These are phyloP conservation scores for Hydrotaea diabolus DNA, from an alignment of 2,888 invertebrate genomes.

Conservation along the genomic window DNA sequence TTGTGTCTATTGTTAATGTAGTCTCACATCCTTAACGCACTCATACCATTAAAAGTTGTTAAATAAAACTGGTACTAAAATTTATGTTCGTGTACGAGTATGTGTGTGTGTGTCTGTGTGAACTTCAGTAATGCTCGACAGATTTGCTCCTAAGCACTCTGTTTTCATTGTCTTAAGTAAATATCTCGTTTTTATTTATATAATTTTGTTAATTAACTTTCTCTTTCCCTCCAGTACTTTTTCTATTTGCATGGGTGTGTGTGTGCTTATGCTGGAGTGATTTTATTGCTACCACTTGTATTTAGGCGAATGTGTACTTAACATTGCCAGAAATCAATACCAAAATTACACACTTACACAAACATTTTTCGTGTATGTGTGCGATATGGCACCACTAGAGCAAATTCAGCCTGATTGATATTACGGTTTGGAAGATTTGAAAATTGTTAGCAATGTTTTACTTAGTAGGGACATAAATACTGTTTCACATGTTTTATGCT, in stretches of 20 bases:
- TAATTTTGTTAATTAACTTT: slow-evolving; percentile 43
- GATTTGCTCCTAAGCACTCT: slow-evolving; percentile 8
- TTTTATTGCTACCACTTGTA: slow-evolving; percentile 17
- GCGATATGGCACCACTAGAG: neutral
- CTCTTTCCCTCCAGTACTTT: neutral
- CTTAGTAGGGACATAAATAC: too few species aligned
- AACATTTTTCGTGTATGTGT: neutral
- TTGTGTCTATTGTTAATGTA: neutral
- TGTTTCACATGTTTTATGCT: too few species aligned
- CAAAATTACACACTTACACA: neutral
- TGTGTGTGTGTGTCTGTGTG: neutral
- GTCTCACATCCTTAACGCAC: neutral
- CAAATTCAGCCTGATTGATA: too few species aligned
- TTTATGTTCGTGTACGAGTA: neutral
- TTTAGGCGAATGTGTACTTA: neutral
- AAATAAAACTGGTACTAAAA: slow-evolving; percentile 19
- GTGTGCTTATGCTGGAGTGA: neutral
- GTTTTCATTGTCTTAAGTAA: slow-evolving; percentile 19
- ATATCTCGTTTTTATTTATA: slow-evolving; percentile 17
- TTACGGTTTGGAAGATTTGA: too few species aligned
- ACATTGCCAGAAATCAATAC: neutral
- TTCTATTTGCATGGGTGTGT: neutral
- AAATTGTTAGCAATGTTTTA: too few species aligned
- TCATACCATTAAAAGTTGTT: neutral
- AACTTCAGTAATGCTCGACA: neutral